phyloP scores from a whole-genome alignment of 2,797 vertebrate genomes.

The Ptychadena robeensis region DNA sequence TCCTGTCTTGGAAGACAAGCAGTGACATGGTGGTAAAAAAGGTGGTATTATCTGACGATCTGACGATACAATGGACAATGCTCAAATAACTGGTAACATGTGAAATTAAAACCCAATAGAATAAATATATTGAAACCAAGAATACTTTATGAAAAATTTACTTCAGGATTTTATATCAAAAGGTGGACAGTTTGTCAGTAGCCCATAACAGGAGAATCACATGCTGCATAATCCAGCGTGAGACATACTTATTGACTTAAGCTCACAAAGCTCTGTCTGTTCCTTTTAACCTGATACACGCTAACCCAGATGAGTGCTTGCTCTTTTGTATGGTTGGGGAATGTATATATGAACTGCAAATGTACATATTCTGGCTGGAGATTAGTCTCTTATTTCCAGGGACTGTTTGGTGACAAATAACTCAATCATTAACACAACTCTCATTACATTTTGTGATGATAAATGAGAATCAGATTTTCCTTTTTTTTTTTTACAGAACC shows the following conservation, averaged over 20 bases:
- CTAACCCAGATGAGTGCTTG: background rate
- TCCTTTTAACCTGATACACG: background rate
- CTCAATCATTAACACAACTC: background rate
- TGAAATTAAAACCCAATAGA: background rate
- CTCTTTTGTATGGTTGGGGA: background rate
- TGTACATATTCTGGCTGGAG: background rate
- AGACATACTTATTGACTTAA: slow-evolving; percentile 21
- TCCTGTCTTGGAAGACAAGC: no score
- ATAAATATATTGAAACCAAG: background rate
- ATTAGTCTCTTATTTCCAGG: background rate
- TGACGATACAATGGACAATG: background rate
- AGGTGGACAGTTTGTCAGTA: background rate
- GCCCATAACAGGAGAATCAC: background rate
- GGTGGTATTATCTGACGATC: no score
- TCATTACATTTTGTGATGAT: no score
- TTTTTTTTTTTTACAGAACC: no score
- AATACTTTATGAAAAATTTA: background rate
- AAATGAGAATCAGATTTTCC: no score
- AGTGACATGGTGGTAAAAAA: no score
- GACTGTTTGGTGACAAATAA: background rate
- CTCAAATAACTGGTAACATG: background rate
- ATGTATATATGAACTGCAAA: background rate
- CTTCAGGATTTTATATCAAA: background rate
- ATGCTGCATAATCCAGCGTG: background rate
- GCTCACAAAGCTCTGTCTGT: background rate